Percentiles rank a stretch among this genome's conserved stretches.
These are phyloP conservation scores for Aphodius sticticus DNA, from an alignment of 2,888 invertebrate species.

Conservation along the genomic window DNA sequence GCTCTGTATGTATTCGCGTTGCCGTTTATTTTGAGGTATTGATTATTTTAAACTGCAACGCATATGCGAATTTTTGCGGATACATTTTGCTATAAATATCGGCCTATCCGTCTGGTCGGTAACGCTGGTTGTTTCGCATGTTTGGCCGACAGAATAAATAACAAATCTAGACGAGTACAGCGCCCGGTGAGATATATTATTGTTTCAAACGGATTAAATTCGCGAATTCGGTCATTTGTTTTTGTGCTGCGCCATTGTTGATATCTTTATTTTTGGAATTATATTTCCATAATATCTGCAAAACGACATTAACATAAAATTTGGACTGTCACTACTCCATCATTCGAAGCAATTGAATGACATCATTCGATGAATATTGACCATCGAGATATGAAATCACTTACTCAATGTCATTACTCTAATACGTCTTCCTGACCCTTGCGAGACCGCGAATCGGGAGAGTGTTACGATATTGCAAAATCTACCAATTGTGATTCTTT, in stretches of 20 bases:
- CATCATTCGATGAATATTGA: too few species aligned
- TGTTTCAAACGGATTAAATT: background rate
- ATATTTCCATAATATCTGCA: background rate
- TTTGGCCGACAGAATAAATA: background rate
- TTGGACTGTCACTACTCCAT: background rate
- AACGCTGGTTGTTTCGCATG: background rate
- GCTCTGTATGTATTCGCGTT: background rate
- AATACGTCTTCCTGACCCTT: too few species aligned
- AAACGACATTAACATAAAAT: background rate
- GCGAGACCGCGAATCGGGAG: too few species aligned
- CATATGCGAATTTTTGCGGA: background rate
- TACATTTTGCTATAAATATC: conserved; percentile 4
- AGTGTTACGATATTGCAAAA: too few species aligned
- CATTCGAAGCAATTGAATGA: too few species aligned
- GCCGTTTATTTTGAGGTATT: conserved; percentile 4
- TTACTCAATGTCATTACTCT: too few species aligned
- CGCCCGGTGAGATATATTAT: background rate
- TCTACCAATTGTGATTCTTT: too few species aligned
- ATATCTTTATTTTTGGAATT: background rate
- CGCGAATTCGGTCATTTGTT: background rate
- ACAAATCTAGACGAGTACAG: background rate
- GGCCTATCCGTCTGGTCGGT: background rate
- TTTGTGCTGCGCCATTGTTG: background rate
- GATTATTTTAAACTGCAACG: background rate
- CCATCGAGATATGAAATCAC: too few species aligned